Percentiles rank a stretch among this genome's conserved stretches.
These are phyloP conservation scores for Chironomus tepperi DNA, from an alignment of 1,140 invertebrate species.

Conservation along the genomic window DNA sequence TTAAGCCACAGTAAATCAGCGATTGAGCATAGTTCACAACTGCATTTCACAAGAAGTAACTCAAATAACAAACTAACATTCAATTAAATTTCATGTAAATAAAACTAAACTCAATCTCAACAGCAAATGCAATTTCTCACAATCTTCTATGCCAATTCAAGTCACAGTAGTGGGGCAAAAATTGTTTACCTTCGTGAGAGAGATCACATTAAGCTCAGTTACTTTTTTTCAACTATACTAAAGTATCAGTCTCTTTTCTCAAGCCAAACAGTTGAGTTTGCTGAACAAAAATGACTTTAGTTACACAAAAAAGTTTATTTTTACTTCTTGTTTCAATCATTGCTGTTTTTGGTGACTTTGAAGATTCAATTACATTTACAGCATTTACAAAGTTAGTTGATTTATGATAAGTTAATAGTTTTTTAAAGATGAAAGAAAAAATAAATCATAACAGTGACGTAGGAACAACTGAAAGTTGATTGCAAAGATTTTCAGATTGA, in stretches of 20 bases:
- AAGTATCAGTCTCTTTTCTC: neutral
- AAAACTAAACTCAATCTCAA: too few species aligned
- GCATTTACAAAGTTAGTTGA: neutral
- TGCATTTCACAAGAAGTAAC: too few species aligned
- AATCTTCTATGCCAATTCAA: neutral
- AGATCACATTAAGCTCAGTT: neutral
- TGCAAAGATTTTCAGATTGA: neutral
- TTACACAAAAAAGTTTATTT: neutral
- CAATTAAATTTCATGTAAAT: too few species aligned
- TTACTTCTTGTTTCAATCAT: neutral
- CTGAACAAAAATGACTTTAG: neutral
- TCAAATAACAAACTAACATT: too few species aligned
- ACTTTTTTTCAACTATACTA: neutral
- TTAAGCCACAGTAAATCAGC: too few species aligned
- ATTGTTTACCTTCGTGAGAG: neutral
- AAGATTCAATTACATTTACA: conserved; percentile 16
- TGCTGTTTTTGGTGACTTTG: conserved; percentile 5
- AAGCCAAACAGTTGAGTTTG: neutral
- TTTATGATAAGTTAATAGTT: neutral
- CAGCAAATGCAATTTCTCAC: neutral
- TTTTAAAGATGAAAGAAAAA: neutral
- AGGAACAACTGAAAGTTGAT: neutral
- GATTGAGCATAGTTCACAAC: too few species aligned
- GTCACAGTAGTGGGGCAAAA: neutral
- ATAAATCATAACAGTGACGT: neutral